A percentile compares a stretch with the other conserved stretches of the same genome.
phyloP scores from a whole-genome alignment of 2,797 vertebrate species.

The Diplodus sargus region DNA sequence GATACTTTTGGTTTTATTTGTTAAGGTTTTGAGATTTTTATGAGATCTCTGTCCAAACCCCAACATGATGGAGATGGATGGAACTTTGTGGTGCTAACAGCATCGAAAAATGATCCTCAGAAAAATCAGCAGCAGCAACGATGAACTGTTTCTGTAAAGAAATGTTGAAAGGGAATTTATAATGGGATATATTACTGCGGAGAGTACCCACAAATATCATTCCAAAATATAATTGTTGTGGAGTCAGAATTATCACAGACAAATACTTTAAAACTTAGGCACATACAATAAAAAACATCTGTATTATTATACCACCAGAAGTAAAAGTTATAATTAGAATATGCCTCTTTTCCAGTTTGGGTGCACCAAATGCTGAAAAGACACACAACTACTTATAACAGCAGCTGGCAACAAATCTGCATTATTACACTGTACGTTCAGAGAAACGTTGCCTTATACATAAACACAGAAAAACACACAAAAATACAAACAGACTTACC shows the following conservation, averaged over 20 bases:
- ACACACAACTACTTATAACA: too few relatives aligned
- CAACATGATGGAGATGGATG: neutral
- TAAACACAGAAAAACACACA: conserved; percentile 39
- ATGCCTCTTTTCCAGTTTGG: conserved; percentile 14
- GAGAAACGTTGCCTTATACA: conserved; percentile 27
- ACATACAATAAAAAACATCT: conserved; percentile 5
- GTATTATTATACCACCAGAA: neutral
- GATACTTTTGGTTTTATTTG: neutral
- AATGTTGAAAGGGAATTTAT: neutral
- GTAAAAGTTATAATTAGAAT: neutral
- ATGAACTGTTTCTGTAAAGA: neutral
- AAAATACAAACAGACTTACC: conserved; percentile 61
- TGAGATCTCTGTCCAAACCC: neutral
- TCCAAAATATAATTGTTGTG: neutral
- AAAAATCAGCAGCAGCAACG: neutral
- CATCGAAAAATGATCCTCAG: neutral
- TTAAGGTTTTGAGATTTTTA: neutral
- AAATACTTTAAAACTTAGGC: neutral
- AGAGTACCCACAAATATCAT: neutral
- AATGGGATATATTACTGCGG: neutral
- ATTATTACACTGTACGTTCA: conserved; percentile 40
- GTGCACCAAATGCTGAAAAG: neutral
- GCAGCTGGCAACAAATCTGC: conserved; percentile 34
- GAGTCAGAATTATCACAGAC: neutral
- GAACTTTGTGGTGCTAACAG: neutral